Base-by-base conservation (phyloP, 2,888 invertebrate species). In the Colostygia pectinataria region DNA sequence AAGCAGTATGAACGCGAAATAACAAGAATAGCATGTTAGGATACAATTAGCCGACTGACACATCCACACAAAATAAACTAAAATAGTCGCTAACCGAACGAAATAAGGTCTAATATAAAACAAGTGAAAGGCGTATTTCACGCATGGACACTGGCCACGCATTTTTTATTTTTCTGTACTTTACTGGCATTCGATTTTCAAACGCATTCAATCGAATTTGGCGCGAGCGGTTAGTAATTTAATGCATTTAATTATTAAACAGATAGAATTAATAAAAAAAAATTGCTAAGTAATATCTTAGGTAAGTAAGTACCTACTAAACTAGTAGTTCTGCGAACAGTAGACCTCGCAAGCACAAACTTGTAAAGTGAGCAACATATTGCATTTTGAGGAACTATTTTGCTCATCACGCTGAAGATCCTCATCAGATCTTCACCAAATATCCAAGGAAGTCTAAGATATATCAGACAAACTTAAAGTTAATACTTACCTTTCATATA, bases 141-240 rank as follows among this genome's bases (percentile, higher is more conserved):
- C 65, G 74, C 71, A 60, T 62, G 68, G 63, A 70, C 73, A 70
- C 71, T 58, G 64, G 62, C 61, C 63, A 63, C 58, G 63, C 63
- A 66, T 69, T 62, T 57, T 51, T 56, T 48, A 53, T 43, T 42
- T 39, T 43, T 55, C 32, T 41, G 34, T 28, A 18, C 33, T 15
- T 42, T 20, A 33, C 33, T 33, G 33, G 33, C 20, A 47, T 47
- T 38, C 49, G 15, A 45, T 48, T 45, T 42, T 55, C 34, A 34
- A 38, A 33, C 15, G 39, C 44, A 41, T 23, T 34, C 12, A 24
- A 31, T 43, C 28, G 12, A 31, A 25, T 31, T 34, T 29, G 10
- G 29, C 33, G 9, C 25, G 31, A 40, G 41, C 43, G 34, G 33
- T 40, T 3, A 18, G 4, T 18, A 18, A 18, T 18, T 18, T 18